These are phyloP conservation scores for Phoenoteleia sp. DNA, from an alignment of 2,888 invertebrate genomes.

Conservation along the genomic window DNA sequence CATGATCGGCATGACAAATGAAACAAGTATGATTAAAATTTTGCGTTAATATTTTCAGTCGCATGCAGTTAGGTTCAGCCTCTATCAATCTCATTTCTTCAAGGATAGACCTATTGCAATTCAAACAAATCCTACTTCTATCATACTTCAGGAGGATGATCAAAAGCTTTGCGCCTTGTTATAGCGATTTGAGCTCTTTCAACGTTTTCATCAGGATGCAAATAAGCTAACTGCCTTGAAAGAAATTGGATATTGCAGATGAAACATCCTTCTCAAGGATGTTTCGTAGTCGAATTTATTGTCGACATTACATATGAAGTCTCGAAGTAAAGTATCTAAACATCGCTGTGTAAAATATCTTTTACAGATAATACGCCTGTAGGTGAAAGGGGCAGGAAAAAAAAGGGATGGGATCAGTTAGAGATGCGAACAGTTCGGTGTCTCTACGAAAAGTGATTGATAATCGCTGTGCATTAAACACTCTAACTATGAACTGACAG, in stretches of 20 bases:
- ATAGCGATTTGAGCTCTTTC: constrained; percentile 10
- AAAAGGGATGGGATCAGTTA: not conserved
- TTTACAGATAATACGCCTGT: not conserved
- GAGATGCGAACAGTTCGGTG: no score
- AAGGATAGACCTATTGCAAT: constrained; percentile 45
- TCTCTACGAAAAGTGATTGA: no score
- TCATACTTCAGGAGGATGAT: constrained; percentile 16
- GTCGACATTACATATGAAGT: not conserved
- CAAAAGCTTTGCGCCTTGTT: constrained; percentile 1
- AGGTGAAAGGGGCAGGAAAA: not conserved
- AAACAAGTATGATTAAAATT: not conserved
- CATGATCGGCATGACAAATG: no score
- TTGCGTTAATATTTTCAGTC: constrained; percentile 38
- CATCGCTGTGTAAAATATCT: not conserved
- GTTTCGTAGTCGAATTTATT: not conserved
- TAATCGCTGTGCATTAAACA: no score
- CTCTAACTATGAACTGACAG: no score
- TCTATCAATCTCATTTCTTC: constrained; percentile 25
- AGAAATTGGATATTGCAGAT: not conserved
- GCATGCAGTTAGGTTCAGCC: constrained; percentile 20
- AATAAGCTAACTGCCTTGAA: not conserved
- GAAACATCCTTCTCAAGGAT: not conserved
- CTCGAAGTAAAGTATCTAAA: not conserved
- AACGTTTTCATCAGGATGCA: not conserved
- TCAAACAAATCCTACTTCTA: constrained; percentile 29